Percentiles rank a stretch among this genome's conserved stretches.
These are phyloP conservation scores for Leptinotarsa juncta DNA, from an alignment of 2,888 invertebrate species.

Conservation along the genomic window DNA sequence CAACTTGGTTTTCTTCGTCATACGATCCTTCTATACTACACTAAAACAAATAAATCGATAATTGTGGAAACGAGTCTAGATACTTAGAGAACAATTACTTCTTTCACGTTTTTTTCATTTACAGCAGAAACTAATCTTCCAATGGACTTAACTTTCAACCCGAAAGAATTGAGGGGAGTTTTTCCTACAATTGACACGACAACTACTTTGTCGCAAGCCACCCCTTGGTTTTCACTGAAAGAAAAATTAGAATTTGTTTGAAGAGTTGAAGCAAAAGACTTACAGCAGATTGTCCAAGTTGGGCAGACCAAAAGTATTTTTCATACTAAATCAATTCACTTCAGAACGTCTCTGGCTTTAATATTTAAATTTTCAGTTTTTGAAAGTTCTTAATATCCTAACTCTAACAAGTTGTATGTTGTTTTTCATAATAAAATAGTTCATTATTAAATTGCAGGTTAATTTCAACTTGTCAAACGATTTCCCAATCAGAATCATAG, in stretches of 20 bases:
- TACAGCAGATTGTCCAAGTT: conserved; percentile 50
- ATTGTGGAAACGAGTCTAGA: neutral
- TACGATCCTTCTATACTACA: conserved; percentile 64
- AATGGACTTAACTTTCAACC: conserved; percentile 75
- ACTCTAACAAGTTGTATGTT: too few relatives aligned
- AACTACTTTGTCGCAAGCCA: conserved; percentile 70
- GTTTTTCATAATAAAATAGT: too few relatives aligned
- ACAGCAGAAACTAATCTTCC: conserved; percentile 65
- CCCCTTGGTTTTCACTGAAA: conserved; percentile 56
- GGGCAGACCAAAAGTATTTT: conserved; percentile 50
- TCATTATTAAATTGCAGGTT: too few relatives aligned
- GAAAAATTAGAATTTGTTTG: conserved; percentile 17
- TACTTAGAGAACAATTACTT: conserved; percentile 34
- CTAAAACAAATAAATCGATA: conserved; percentile 48
- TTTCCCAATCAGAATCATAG: too few relatives aligned
- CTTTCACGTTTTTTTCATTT: conserved; percentile 61
- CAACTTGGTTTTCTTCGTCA: conserved; percentile 68
- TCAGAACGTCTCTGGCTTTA: neutral
- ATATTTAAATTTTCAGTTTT: neutral
- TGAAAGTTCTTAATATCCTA: neutral
- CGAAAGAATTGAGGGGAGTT: conserved; percentile 72
- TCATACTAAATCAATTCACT: conserved; percentile 37
- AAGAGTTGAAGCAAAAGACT: conserved; percentile 26
- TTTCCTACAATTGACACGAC: conserved; percentile 81
- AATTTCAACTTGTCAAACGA: too few relatives aligned